These are phyloP conservation scores for Eustalomyia histrio DNA, from an alignment of 2,888 invertebrate species.

Conservation along the genomic window DNA sequence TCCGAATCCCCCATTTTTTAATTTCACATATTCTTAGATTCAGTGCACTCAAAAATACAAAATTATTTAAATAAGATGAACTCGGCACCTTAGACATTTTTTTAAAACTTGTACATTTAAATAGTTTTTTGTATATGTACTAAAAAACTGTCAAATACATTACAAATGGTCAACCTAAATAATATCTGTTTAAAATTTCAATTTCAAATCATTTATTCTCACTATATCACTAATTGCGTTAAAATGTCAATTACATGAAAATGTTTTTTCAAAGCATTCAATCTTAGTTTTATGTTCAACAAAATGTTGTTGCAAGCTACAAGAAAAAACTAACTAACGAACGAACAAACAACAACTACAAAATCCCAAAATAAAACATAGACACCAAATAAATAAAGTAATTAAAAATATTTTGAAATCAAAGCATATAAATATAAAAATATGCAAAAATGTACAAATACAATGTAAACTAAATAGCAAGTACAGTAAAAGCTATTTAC, in stretches of 20 bases:
- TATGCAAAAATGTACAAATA: neutral
- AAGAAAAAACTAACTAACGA: too few relatives aligned
- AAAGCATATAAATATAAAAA: conserved; percentile 1
- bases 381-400: conserved; percentile 53
- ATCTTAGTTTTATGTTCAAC: conserved; percentile 45
- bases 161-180: neutral
- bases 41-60: too few relatives aligned
- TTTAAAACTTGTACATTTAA: too few relatives aligned
- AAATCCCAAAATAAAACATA: conserved; percentile 24
- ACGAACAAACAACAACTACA: conserved; percentile 1
- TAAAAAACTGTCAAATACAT: neutral
- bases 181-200: neutral
- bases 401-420: conserved; percentile 57
- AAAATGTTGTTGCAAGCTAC: conserved; percentile 49
- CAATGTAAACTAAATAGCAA: neutral
- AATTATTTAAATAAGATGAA: too few relatives aligned
- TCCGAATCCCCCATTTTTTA: too few relatives aligned
- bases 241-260: conserved; percentile 61
- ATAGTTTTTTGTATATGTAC: too few relatives aligned
- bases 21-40: too few relatives aligned
- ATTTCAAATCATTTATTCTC: conserved; percentile 41
- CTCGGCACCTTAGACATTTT: too few relatives aligned
- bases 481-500: neutral
- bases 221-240: conserved; percentile 53
- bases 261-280: conserved; percentile 52